These are phyloP conservation scores for Thaumatotibia leucotreta DNA, from an alignment of 1,140 invertebrate genomes.

Conservation along the genomic window DNA sequence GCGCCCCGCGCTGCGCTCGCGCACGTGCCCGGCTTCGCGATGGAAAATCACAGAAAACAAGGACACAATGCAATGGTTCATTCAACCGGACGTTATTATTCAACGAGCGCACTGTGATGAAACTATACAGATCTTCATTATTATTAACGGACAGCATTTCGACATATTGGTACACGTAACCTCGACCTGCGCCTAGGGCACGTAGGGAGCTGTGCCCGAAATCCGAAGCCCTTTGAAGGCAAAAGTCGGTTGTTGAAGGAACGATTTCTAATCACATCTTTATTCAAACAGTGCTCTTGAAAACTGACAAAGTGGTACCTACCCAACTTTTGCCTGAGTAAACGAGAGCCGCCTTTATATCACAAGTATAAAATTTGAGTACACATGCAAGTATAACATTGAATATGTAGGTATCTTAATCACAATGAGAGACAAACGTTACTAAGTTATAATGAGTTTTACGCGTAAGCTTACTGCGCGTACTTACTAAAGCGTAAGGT, in stretches of 20 bases:
- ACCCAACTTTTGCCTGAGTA: too few species aligned
- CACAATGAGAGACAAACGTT: too few species aligned
- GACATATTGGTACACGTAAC: slow-evolving; percentile 57
- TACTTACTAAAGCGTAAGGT: too few species aligned
- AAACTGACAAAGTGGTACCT: too few species aligned
- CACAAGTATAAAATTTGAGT: too few species aligned
- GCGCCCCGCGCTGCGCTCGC: background rate
- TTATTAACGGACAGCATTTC: slow-evolving; percentile 69
- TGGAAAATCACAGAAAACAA: slow-evolving; percentile 76
- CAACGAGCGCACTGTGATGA: slow-evolving; percentile 71
- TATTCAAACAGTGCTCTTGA: too few species aligned
- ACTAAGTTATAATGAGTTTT: too few species aligned
- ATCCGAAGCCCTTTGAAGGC: slow-evolving; percentile 19
- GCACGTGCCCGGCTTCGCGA: slow-evolving; percentile 49
- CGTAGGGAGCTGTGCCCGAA: slow-evolving; percentile 34
- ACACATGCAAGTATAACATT: too few species aligned
- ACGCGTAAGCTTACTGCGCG: too few species aligned
- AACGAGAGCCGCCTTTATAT: too few species aligned
- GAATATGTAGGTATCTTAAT: too few species aligned
- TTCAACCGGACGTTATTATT: slow-evolving; percentile 73
- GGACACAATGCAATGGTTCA: slow-evolving; percentile 74
- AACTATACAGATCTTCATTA: slow-evolving; percentile 72
- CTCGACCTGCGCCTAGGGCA: slow-evolving; percentile 25
- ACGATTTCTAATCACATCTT: background rate
- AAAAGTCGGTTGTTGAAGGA: too few species aligned